Evolutionary conservation across 2,888 invertebrate genomes (phyloP).

Genomic region (Panzeria rudis): DNA sequence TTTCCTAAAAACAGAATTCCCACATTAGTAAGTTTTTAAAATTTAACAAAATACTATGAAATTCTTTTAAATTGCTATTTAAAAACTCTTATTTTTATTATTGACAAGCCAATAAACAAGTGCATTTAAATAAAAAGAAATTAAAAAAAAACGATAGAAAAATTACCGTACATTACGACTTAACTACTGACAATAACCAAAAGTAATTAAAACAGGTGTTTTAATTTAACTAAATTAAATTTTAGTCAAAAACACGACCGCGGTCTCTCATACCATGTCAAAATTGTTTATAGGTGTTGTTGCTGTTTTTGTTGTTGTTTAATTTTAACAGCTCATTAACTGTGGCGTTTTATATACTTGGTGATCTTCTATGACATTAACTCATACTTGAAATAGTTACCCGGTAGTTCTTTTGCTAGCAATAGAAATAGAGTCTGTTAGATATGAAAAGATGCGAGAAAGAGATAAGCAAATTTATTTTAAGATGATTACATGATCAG

Average conservation of each 20-base stretch:
- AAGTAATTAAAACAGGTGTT: constrained; percentile 70
- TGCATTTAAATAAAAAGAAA: constrained; percentile 45
- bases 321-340: constrained; percentile 69
- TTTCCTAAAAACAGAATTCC: constrained; percentile 55
- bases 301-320: constrained; percentile 27
- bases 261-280: neutral
- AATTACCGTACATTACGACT: constrained; percentile 21
- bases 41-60: constrained; percentile 39
- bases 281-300: constrained; percentile 45
- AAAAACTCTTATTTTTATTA: constrained; percentile 31
- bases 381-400: neutral
- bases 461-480: no score
- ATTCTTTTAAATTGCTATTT: constrained; percentile 17
- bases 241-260: constrained; percentile 7
- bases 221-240: constrained; percentile 50
- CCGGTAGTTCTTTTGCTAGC: neutral
- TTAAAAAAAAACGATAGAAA: constrained; percentile 25
- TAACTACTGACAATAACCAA: constrained; percentile 18
- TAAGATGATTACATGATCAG: no score
- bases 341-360: constrained; percentile 42
- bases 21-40: constrained; percentile 58
- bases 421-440: no score
- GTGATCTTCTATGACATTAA: constrained; percentile 10
- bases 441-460: no score
- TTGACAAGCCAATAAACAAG: constrained; percentile 65